Percentiles rank a stretch among this genome's conserved stretches.
These are phyloP conservation scores for Mythimna impura DNA, from an alignment of 2,888 invertebrate genomes.

Conservation along the genomic window DNA sequence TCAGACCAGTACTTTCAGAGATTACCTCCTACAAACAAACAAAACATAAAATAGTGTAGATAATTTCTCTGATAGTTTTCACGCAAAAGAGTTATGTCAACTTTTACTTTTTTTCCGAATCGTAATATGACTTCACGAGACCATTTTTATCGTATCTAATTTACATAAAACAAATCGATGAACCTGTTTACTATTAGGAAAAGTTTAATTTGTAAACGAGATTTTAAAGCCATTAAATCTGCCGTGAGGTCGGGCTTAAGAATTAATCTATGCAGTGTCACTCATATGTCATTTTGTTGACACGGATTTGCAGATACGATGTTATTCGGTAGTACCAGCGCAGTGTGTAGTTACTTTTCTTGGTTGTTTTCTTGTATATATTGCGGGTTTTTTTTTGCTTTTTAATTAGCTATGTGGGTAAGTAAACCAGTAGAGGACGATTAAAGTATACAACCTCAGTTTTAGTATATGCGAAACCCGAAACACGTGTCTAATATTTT, in stretches of 20 bases:
- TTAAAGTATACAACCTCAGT: not conserved
- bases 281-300: constrained; percentile 61
- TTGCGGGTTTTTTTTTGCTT: not conserved
- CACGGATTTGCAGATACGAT: constrained; percentile 60
- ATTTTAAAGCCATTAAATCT: constrained; percentile 49
- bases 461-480: too few relatives aligned
- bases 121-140: constrained; percentile 7
- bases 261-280: constrained; percentile 63
- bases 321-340: constrained; percentile 31
- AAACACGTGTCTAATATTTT: too few relatives aligned
- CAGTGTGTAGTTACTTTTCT: constrained; percentile 29
- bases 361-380: constrained; percentile 1
- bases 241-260: constrained; percentile 60
- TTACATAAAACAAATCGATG: constrained; percentile 49
- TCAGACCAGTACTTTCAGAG: too few relatives aligned
- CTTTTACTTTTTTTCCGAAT: constrained; percentile 52
- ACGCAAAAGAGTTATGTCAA: constrained; percentile 19
- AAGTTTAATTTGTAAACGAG: constrained; percentile 57
- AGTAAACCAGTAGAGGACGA: not conserved
- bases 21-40: too few relatives aligned
- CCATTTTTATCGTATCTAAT: constrained; percentile 44
- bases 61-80: not conserved
- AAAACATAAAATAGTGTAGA: too few relatives aligned
- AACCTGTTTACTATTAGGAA: constrained; percentile 55
- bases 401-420: constrained; percentile 5